Conservation (phyloP, 2,797 vertebrate species). For the Tenualosa thibaudeaui region DNA sequence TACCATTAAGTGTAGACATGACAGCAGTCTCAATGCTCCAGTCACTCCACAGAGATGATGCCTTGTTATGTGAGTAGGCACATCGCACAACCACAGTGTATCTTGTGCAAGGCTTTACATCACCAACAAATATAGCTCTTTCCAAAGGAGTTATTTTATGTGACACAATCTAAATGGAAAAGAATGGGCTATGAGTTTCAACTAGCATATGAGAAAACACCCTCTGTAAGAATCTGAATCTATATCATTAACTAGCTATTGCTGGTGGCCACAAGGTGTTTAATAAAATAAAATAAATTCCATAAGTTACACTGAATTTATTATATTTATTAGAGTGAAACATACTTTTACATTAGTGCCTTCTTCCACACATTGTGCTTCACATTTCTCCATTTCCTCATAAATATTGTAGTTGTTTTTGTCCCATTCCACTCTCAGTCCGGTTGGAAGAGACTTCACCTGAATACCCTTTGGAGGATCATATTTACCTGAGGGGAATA, state of each 20-base stretch:
- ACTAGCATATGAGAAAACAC: background rate
- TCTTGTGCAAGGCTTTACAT: constrained; percentile 37
- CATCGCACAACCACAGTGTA: constrained; percentile 30
- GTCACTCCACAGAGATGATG: constrained; percentile 16
- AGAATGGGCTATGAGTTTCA: background rate
- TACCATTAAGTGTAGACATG: constrained; percentile 31
- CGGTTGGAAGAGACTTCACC: background rate
- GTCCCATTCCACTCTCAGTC: background rate
- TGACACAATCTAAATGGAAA: constrained; percentile 29
- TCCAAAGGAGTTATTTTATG: background rate
- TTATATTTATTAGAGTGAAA: background rate
- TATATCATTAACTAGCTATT: background rate
- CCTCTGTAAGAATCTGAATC: background rate
- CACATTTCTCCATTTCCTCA: background rate
- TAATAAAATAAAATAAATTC: background rate
- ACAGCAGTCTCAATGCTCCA: constrained; percentile 23
- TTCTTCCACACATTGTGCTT: background rate
- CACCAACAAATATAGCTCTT: background rate
- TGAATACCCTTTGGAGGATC: background rate
- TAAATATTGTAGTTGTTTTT: background rate
- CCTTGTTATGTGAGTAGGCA: background rate
- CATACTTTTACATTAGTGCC: constrained; percentile 26
- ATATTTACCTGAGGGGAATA: constrained; percentile 17
- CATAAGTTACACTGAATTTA: background rate
- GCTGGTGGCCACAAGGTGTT: background rate